Conservation (phyloP, 2,888 invertebrate species). For the Meiosimyza decipiens region DNA sequence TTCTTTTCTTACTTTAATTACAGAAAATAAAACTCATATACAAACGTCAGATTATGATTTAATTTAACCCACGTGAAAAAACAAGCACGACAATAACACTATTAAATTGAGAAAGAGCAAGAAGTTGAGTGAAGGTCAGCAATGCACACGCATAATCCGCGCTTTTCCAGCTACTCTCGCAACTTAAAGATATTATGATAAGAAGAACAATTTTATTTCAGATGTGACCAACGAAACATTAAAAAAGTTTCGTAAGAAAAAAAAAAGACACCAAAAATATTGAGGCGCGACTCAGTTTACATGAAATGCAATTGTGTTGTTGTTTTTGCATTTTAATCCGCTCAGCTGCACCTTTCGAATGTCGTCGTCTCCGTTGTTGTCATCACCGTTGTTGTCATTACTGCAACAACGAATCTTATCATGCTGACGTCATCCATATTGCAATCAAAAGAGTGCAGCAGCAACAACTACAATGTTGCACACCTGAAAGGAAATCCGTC, state of each 20-base stretch:
- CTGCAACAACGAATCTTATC: not conserved
- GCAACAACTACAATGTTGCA: slow-evolving; percentile 4
- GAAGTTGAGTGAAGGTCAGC: not conserved
- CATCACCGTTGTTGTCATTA: not conserved
- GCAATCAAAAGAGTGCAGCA: too few species aligned
- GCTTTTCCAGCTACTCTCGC: too few species aligned
- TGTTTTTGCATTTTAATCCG: slow-evolving; percentile 44
- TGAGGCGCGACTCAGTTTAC: slow-evolving; percentile 26
- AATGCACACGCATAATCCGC: too few species aligned
- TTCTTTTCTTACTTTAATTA: too few species aligned
- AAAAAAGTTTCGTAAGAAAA: not conserved
- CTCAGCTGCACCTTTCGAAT: slow-evolving; percentile 47
- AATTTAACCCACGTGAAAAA: not conserved
- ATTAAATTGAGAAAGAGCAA: not conserved
- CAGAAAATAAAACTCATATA: too few species aligned
- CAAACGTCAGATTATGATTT: too few species aligned
- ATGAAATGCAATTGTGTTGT: not conserved
- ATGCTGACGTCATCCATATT: too few species aligned
- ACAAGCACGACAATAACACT: slow-evolving; percentile 11
- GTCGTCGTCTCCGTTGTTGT: not conserved
- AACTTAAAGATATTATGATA: not conserved
- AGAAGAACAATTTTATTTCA: too few species aligned
- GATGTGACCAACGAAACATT: too few species aligned
- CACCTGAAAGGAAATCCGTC: slow-evolving; percentile 35
- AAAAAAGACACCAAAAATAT: not conserved